Evolutionary conservation across 2,888 invertebrate genomes (phyloP).

Genomic region (Drosophila mimica): DNA sequence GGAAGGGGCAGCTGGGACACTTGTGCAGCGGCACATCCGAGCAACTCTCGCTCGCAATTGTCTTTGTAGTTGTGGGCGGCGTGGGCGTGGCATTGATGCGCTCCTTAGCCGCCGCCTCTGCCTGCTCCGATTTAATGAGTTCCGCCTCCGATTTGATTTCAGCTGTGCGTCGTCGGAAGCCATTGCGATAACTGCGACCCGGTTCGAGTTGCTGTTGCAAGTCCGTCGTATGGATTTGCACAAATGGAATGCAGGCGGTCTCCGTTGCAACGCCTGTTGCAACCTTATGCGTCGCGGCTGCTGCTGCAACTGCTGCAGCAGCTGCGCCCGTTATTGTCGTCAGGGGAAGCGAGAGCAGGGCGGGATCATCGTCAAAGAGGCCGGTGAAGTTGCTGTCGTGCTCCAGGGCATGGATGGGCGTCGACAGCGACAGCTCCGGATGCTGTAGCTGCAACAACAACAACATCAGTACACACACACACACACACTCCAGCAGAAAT

Average conservation of each 20-base stretch:
- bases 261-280: conserved; percentile 6
- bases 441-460: conserved; percentile 51
- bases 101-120: conserved; percentile 76
- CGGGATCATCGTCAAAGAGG: conserved; percentile 69
- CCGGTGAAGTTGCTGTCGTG: conserved; percentile 58
- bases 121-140: conserved; percentile 83
- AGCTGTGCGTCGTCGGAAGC: conserved; percentile 77
- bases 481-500: conserved; percentile 5
- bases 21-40: conserved; percentile 55
- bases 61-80: conserved; percentile 65
- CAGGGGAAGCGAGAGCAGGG: conserved; percentile 33
- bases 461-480: conserved; percentile 21
- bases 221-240: conserved; percentile 83
- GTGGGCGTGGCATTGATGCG: conserved; percentile 79
- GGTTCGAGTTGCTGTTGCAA: conserved; percentile 75
- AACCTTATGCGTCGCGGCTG: conserved; percentile 25
- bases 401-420: conserved; percentile 69
- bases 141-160: conserved; percentile 84
- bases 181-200: conserved; percentile 79
- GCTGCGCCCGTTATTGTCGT: conserved; percentile 18
- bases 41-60: conserved; percentile 20
- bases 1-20: conserved; percentile 81
- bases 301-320: conserved; percentile 3
- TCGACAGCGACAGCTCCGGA: conserved; percentile 63
- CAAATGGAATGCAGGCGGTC: conserved; percentile 75